phyloP scores from a whole-genome alignment of 2,797 vertebrate species.

The Anguilla anguilla region DNA sequence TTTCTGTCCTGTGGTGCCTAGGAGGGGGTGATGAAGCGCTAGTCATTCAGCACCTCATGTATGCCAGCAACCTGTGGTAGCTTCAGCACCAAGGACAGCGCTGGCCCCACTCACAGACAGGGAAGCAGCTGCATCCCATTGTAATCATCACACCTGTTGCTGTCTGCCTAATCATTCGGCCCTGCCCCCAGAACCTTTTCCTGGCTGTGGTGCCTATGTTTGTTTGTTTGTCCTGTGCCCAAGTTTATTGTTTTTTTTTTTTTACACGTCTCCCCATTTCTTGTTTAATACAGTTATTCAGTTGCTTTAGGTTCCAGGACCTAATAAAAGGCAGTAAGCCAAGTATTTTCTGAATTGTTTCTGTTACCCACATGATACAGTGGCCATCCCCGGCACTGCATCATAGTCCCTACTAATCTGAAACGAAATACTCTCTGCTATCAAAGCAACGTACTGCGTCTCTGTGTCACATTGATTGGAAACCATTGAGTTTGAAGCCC shows the following conservation, averaged over 20 bases:
- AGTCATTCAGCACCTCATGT: neutral
- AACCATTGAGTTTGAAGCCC: neutral
- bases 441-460: neutral
- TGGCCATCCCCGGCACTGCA: neutral
- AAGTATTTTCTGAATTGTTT: neutral
- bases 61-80: neutral
- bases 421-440: slow-evolving; percentile 6
- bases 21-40: neutral
- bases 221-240: neutral
- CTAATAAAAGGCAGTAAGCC: neutral
- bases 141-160: neutral
- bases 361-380: neutral
- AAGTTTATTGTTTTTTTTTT: neutral
- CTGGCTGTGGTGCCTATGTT: neutral
- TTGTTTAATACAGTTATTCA: neutral
- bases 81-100: neutral
- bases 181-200: neutral
- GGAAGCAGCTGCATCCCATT: neutral
- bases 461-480: slow-evolving; percentile 16
- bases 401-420: neutral
- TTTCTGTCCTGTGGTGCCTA: neutral
- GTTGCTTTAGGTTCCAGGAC: neutral
- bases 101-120: neutral
- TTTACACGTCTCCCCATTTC: neutral
- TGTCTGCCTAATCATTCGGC: neutral